Conservation (phyloP, 1,140 invertebrate species). For the Drosophila quadrilineata region DNA sequence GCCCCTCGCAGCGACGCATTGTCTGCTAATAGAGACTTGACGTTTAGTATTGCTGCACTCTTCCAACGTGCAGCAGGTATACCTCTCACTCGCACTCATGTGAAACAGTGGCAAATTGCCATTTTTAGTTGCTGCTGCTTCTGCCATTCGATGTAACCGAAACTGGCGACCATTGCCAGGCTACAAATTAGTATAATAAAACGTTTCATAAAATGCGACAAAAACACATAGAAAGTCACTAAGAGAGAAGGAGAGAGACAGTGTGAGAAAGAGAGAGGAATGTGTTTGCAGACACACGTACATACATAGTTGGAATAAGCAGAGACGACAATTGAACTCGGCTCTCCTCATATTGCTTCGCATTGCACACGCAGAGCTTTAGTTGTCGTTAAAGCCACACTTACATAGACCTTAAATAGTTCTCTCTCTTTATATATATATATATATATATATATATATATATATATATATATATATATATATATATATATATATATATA, state of each 20-base stretch:
- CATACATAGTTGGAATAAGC: no score
- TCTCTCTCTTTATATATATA: no score
- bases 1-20: constrained; percentile 46
- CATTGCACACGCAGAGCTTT: constrained; percentile 18
- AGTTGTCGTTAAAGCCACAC: constrained; percentile 29
- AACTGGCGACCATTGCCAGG: constrained; percentile 70
- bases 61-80: neutral
- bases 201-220: constrained; percentile 78
- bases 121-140: constrained; percentile 72
- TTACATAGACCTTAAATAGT: no score
- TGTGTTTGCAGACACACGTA: no score
- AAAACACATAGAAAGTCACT: constrained; percentile 28
- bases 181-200: constrained; percentile 81
- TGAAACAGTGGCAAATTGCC: constrained; percentile 73
- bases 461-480: no score
- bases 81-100: neutral
- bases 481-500: no score
- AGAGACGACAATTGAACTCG: constrained; percentile 6
- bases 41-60: constrained; percentile 50
- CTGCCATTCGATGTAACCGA: constrained; percentile 74
- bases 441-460: no score
- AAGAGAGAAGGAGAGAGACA: constrained; percentile 2
- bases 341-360: neutral
- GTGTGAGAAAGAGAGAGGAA: neutral
- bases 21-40: constrained; percentile 80